These are phyloP conservation scores for Gorsachius magnificus DNA, from an alignment of 2,797 vertebrate species.

Conservation along the genomic window DNA sequence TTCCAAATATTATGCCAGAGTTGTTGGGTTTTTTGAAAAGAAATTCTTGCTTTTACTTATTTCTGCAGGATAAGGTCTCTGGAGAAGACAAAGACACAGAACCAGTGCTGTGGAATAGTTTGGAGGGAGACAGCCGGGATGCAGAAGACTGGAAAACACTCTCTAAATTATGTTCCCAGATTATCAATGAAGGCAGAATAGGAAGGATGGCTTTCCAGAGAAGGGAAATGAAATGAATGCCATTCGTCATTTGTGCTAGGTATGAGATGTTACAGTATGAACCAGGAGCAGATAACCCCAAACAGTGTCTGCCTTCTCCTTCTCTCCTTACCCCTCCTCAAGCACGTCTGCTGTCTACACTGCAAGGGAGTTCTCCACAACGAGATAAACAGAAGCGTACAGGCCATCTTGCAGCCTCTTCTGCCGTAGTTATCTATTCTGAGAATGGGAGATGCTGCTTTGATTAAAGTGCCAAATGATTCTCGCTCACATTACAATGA, in stretches of 20 bases:
- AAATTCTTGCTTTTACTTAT: background rate
- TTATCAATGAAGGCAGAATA: background rate
- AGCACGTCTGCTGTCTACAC: background rate
- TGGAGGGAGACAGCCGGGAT: background rate
- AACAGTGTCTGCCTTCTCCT: background rate
- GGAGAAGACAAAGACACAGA: background rate
- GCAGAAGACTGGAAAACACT: background rate
- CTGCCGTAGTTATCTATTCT: background rate
- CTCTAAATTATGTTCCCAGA: background rate
- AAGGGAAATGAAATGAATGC: no score
- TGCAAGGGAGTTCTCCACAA: background rate
- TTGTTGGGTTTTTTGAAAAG: background rate
- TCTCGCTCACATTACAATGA: constrained; percentile 53
- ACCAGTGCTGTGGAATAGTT: background rate
- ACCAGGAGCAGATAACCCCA: background rate
- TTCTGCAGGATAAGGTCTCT: background rate
- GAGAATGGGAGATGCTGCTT: constrained; percentile 12
- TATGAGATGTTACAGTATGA: background rate
- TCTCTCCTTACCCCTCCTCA: fast-evolving
- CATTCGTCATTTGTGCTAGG: no score
- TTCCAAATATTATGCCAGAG: background rate
- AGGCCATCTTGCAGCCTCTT: background rate
- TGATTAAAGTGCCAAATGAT: constrained; percentile 70
- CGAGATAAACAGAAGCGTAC: background rate
- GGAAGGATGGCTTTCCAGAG: background rate